Evolutionary conservation across 2,113 vertebrate species (phyloP).

Genomic region (Gymnarchus niloticus): DNA sequence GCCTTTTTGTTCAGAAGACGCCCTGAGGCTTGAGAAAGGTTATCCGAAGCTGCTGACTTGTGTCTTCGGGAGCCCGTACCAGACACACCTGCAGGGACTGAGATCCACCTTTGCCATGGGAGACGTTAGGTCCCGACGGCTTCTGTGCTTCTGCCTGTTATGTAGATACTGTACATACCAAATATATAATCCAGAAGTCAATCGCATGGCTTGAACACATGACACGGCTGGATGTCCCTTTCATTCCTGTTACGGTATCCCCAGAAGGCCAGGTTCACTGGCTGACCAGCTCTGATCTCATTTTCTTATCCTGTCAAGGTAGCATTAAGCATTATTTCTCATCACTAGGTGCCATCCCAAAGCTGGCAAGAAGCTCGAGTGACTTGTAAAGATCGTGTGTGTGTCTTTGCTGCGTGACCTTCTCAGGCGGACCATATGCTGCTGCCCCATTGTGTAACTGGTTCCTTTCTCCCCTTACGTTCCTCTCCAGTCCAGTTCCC

Average conservation of each 20-base stretch:
- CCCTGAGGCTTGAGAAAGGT: no score
- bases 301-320: constrained; percentile 25
- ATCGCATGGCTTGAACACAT: constrained; percentile 10
- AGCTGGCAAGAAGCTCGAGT: not conserved
- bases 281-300: not conserved
- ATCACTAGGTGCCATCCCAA: constrained; percentile 1
- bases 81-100: no score
- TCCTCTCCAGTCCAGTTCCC: constrained; percentile 79
- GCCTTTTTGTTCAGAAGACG: no score
- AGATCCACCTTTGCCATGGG: constrained; percentile 29
- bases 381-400: not conserved
- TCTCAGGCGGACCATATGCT: not conserved
- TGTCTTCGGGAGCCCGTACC: no score
- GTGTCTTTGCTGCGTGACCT: not conserved
- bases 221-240: constrained; percentile 20
- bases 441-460: not conserved
- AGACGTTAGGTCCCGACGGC: constrained; percentile 15
- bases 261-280: not conserved
- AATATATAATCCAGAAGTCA: constrained; percentile 19
- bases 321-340: constrained; percentile 19
- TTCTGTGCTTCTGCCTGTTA: not conserved
- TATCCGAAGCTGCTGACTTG: no score
- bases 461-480: constrained; percentile 14
- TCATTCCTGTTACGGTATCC: constrained; percentile 11
- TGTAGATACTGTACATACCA: not conserved